Conservation (phyloP, 2,888 invertebrate species). For the Lordiphosa fenestrarum region DNA sequence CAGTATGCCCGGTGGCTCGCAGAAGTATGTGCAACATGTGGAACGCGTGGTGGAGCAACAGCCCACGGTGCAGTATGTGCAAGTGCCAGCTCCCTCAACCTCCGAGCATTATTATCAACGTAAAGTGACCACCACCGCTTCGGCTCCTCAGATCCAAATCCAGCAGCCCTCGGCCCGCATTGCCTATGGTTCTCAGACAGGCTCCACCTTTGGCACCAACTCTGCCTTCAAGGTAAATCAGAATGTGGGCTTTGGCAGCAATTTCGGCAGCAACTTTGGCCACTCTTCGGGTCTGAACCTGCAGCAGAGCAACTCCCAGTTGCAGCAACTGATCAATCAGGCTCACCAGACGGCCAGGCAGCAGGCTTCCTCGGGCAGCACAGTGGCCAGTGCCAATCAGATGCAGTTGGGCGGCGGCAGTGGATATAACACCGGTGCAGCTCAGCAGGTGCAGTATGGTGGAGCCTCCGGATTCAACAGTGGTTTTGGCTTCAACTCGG, state of each 20-base stretch:
- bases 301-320: slow-evolving; percentile 42
- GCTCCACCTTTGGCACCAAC: slow-evolving; percentile 44
- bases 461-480: slow-evolving; percentile 36
- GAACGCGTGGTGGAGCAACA: slow-evolving; percentile 62
- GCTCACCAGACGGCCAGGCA: slow-evolving; percentile 76
- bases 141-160: slow-evolving; percentile 53
- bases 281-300: slow-evolving; percentile 22
- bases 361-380: slow-evolving; percentile 62
- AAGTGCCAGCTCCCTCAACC: slow-evolving; percentile 45
- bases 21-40: slow-evolving; percentile 71
- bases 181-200: slow-evolving; percentile 30
- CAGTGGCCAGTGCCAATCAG: slow-evolving; percentile 43
- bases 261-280: slow-evolving; percentile 36
- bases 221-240: slow-evolving; percentile 52
- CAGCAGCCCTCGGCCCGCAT: slow-evolving; percentile 38
- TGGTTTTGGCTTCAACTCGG: slow-evolving; percentile 40
- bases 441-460: slow-evolving; percentile 26
- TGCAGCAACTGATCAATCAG: slow-evolving; percentile 74
- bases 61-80: slow-evolving; percentile 54
- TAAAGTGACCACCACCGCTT: slow-evolving; percentile 54
- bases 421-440: slow-evolving; percentile 16
- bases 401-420: slow-evolving; percentile 42
- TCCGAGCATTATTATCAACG: slow-evolving; percentile 73
- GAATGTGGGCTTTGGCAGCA: slow-evolving; percentile 28
- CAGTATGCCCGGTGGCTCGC: slow-evolving; percentile 59